Conservation (phyloP, 1,140 invertebrate genomes). For the Brachionus manjavacas region DNA sequence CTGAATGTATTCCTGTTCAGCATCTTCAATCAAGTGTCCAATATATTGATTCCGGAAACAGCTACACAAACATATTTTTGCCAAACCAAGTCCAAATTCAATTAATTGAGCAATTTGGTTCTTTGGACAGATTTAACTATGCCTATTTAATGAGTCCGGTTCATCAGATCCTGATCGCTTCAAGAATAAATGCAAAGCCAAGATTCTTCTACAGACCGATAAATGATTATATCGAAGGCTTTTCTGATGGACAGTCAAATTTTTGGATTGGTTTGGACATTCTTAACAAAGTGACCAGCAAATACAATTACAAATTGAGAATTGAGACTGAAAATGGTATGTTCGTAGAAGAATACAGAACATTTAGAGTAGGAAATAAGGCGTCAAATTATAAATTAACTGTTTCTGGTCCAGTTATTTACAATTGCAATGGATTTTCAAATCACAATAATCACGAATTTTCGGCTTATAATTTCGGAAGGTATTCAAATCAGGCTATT, state of each 20-base stretch:
- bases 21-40: not conserved
- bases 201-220: conserved; percentile 1
- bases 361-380: not conserved
- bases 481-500: not conserved
- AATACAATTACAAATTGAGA: conserved; percentile 20
- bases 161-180: conserved; percentile 6
- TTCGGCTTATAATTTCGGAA: not conserved
- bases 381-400: not conserved
- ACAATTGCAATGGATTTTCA: not conserved
- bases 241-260: conserved; percentile 21
- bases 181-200: not conserved
- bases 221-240: conserved; percentile 7
- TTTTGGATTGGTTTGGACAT: conserved; percentile 38
- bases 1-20: not conserved
- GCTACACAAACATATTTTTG: not conserved
- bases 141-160: not conserved
- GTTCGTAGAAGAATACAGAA: conserved; percentile 1
- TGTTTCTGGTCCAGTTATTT: not conserved
- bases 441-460: conserved; percentile 4
- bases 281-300: conserved; percentile 1
- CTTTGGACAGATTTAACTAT: not conserved
- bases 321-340: not conserved
- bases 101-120: conserved; percentile 7
- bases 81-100: not conserved
- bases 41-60: not conserved